Percentiles rank a stretch among this genome's conserved stretches.
Evolutionary conservation across 1,140 invertebrate species (phyloP).

Genomic region (Battus philenor): DNA sequence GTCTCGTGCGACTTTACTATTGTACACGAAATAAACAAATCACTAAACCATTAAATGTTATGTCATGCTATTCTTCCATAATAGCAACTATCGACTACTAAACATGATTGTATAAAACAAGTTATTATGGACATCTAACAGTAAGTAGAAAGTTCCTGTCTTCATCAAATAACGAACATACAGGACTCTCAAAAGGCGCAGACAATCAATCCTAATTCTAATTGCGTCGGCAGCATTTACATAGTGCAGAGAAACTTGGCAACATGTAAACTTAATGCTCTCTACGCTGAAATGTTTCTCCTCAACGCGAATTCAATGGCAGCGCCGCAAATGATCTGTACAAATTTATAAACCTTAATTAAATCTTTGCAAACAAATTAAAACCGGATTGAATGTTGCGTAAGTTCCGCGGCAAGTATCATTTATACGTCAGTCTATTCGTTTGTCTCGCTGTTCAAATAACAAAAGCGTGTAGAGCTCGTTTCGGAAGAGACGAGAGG

Average conservation of each 20-base stretch:
- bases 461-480: constrained; percentile 53
- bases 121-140: too few species aligned
- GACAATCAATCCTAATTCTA: constrained; percentile 41
- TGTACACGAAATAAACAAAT: too few species aligned
- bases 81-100: too few species aligned
- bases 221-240: constrained; percentile 45
- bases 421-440: constrained; percentile 46
- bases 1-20: too few species aligned
- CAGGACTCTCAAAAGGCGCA: constrained; percentile 28
- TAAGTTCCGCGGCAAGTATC: constrained; percentile 21
- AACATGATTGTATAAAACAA: too few species aligned
- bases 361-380: constrained; percentile 17
- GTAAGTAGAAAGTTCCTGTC: too few species aligned
- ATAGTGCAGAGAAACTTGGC: constrained; percentile 45
- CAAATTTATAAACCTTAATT: constrained; percentile 9
- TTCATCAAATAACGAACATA: too few species aligned
- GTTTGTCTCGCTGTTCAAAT: constrained; percentile 62
- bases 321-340: constrained; percentile 3
- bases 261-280: constrained; percentile 30
- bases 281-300: constrained; percentile 23
- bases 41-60: too few species aligned
- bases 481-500: constrained; percentile 43
- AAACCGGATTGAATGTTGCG: constrained; percentile 8
- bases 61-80: too few species aligned
- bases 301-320: constrained; percentile 6